These are phyloP conservation scores for Poecilia wingei DNA, from an alignment of 2,797 vertebrate species.

Conservation along the genomic window DNA sequence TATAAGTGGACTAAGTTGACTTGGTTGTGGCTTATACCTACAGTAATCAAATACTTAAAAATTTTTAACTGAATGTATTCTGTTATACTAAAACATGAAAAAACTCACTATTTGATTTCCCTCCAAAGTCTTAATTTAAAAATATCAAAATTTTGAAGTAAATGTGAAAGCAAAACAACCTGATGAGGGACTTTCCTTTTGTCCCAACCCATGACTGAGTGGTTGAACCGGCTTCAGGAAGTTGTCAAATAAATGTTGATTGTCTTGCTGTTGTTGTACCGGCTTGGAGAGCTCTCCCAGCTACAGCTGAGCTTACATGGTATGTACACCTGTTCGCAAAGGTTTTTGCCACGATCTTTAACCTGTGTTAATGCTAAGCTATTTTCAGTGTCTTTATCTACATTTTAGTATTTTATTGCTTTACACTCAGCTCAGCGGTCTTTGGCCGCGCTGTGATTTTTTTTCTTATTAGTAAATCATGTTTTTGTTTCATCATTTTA, in stretches of 20 bases:
- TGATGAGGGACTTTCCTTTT: slow-evolving; percentile 34
- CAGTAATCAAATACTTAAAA: neutral
- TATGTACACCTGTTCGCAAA: slow-evolving; percentile 37
- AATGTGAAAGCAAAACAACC: slow-evolving; percentile 64
- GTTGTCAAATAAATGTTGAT: slow-evolving; percentile 3
- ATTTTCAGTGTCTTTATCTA: neutral
- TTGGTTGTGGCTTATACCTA: neutral
- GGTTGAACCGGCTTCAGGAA: slow-evolving; percentile 33
- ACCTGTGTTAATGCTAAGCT: slow-evolving; percentile 1
- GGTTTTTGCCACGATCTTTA: neutral
- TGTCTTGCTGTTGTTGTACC: slow-evolving; percentile 4
- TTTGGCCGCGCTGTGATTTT: neutral
- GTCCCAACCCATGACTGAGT: slow-evolving; percentile 1
- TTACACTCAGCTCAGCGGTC: neutral
- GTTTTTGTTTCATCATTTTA: slow-evolving; percentile 39
- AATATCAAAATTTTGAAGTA: neutral
- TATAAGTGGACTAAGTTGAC: neutral
- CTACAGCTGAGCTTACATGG: slow-evolving; percentile 36
- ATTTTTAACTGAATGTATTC: neutral
- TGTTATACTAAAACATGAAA: neutral
- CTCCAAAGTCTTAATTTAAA: neutral
- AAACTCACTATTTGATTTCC: neutral
- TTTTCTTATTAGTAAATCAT: neutral
- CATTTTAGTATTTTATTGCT: neutral
- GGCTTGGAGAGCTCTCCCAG: slow-evolving; percentile 1